Percentiles rank a stretch among this genome's conserved stretches.
These are phyloP conservation scores for Cylas formicarius DNA, from an alignment of 1,140 invertebrate species.

Conservation along the genomic window DNA sequence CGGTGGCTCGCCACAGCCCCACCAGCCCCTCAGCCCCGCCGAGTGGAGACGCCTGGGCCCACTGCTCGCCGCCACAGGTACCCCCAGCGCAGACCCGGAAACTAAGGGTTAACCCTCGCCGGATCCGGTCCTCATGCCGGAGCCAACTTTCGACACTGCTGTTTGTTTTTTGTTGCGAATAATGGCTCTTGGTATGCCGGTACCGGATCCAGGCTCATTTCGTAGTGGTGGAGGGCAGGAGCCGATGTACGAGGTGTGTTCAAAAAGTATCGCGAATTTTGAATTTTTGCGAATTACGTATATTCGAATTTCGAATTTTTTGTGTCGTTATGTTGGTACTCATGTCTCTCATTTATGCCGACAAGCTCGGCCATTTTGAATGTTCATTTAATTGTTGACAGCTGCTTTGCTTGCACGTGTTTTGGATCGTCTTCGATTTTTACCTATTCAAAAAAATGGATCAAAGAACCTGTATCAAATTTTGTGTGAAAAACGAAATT, in stretches of 20 bases:
- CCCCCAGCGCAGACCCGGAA: slow-evolving; percentile 27
- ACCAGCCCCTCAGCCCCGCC: slow-evolving; percentile 41
- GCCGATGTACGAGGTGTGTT: too few species aligned
- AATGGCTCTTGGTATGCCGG: not conserved
- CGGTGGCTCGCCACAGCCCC: slow-evolving; percentile 35
- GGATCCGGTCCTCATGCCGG: too few species aligned
- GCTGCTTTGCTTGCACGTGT: too few species aligned
- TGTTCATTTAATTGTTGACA: too few species aligned
- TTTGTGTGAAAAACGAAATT: too few species aligned
- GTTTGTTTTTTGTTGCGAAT: not conserved
- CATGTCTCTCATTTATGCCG: too few species aligned
- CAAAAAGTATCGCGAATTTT: slow-evolving; percentile 8
- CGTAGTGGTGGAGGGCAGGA: slow-evolving; percentile 33
- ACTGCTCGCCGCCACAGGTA: slow-evolving; percentile 50
- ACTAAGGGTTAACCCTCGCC: too few species aligned
- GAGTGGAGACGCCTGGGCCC: slow-evolving; percentile 50
- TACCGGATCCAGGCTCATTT: slow-evolving; percentile 5
- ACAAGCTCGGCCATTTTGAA: too few species aligned
- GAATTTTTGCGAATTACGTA: not conserved
- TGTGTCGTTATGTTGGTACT: too few species aligned
- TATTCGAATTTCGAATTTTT: not conserved
- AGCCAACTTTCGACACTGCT: not conserved
- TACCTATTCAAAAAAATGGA: too few species aligned
- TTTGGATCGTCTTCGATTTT: too few species aligned
- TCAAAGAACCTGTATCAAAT: too few species aligned